A percentile compares a stretch with the other conserved stretches of the same genome.
Evolutionary conservation across 2,797 vertebrate genomes (phyloP).

Genomic region (Gymnothorax javanicus): DNA sequence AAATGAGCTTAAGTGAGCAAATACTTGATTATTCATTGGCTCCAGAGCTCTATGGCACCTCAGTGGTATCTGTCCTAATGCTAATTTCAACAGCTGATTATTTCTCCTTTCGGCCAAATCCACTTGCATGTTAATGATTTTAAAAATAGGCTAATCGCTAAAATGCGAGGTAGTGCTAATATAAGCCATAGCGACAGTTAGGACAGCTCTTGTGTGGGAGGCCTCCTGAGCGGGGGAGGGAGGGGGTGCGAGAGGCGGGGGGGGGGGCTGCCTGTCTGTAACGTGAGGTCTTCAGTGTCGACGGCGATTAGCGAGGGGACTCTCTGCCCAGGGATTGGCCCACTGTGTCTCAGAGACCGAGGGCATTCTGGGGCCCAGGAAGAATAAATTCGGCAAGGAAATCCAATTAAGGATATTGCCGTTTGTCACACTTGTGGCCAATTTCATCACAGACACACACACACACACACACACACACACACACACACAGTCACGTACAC

Average conservation of each 20-base stretch:
- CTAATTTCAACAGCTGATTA: neutral
- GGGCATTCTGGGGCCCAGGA: constrained; percentile 39
- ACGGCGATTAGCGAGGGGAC: neutral
- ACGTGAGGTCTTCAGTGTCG: neutral
- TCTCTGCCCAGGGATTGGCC: neutral
- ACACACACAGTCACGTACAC: no score
- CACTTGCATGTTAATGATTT: neutral
- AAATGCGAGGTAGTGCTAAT: neutral
- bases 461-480: no score
- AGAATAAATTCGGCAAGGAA: neutral
- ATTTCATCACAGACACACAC: neutral
- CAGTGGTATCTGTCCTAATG: no score
- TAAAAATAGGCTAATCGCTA: neutral
- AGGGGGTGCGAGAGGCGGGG: neutral
- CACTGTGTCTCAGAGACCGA: constrained; percentile 6
- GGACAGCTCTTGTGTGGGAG: neutral
- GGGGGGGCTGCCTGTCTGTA: constrained; percentile 1
- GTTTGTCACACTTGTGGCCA: neutral
- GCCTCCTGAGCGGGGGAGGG: neutral
- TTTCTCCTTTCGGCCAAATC: neutral
- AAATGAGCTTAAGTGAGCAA: no score
- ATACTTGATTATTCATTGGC: no score
- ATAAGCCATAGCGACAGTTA: neutral
- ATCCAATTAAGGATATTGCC: constrained; percentile 32
- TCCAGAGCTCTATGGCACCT: no score